Evolutionary conservation across 2,113 vertebrate species (phyloP), one percentile per base, ranked within the genome.

Genomic region (Perca schrenkii): DNA sequence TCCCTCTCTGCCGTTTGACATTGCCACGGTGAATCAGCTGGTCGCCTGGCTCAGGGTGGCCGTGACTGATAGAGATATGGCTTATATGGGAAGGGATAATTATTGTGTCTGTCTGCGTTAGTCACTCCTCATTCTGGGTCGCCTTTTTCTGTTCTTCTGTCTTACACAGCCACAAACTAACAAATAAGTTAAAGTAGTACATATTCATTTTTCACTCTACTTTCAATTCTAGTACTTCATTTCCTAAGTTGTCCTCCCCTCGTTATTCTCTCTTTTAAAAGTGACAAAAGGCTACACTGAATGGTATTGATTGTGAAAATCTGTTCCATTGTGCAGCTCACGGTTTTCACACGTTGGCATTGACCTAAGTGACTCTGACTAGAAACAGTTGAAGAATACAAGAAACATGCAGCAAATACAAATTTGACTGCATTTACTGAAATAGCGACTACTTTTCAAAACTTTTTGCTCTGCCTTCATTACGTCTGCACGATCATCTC

Each of bases 31-130:
- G 22, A 89, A 92, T 91, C 82, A 91, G 85, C 86, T 82, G 72
- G 60, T 67, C 21, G 72, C 77, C 80, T 74, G 84, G 83, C 75
- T 90, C 65, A 28, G 60, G 67, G 80, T 50, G 61, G 79, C 85
- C 69, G 16, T 93, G 92, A 90, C 91, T 75, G 90, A 92, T 74
- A 36, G 87, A 82, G 70, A 83, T 83, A 63, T 14, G 25, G 78
- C 74, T 82, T 82, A 63, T 69, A 52, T 21, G 78, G 58, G 60
- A 82, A 60, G 72, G 73, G 79, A 82, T 91, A 91, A 94, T 91
- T 86, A 90, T 78, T 86, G 87, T 90, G 87, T 89, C 90, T 70
- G 31, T 77, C 78, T 67, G 66, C 0, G 54, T 89, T 86, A 77
- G 87, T 91, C 86, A 76, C 76, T 88, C 69, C 54, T 74, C 62